Evolutionary conservation across 2,113 vertebrate genomes (phyloP).

Genomic region (Alosa alosa): DNA sequence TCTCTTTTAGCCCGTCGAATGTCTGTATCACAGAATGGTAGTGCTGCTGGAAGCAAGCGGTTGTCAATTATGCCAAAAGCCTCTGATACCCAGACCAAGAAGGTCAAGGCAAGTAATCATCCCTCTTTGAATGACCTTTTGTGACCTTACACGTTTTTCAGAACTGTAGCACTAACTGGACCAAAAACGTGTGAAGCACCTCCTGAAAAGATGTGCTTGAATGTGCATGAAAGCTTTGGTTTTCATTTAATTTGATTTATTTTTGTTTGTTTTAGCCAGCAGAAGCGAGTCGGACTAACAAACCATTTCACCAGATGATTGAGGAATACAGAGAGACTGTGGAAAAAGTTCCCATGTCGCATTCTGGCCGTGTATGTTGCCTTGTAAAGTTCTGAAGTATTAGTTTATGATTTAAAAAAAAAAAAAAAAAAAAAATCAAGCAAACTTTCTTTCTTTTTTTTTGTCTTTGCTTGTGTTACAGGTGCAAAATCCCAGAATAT

Average conservation of each 20-base stretch:
- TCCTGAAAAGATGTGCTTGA: background rate
- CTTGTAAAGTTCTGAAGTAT: background rate
- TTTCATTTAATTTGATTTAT: background rate
- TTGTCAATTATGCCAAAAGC: background rate
- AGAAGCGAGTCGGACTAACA: background rate
- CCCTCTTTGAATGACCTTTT: background rate
- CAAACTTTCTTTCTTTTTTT: background rate
- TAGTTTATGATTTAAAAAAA: background rate
- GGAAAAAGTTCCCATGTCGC: background rate
- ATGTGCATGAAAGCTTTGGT: background rate
- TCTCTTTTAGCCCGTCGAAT: conserved; percentile 1
- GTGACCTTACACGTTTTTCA: background rate
- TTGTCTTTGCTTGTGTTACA: conserved; percentile 46
- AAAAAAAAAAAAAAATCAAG: background rate
- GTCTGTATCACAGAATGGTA: background rate
- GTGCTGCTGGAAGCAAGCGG: background rate
- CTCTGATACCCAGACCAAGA: background rate
- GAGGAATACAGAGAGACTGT: background rate
- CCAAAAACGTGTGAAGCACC: no score
- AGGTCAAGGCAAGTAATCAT: background rate
- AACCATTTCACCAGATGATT: conserved; percentile 9
- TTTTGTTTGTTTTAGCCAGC: background rate
- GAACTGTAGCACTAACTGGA: no score
- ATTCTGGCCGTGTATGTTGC: background rate
- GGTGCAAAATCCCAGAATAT: conserved; percentile 86